These are phyloP conservation scores for Antitype chi DNA, from an alignment of 2,888 invertebrate genomes.

Conservation along the genomic window DNA sequence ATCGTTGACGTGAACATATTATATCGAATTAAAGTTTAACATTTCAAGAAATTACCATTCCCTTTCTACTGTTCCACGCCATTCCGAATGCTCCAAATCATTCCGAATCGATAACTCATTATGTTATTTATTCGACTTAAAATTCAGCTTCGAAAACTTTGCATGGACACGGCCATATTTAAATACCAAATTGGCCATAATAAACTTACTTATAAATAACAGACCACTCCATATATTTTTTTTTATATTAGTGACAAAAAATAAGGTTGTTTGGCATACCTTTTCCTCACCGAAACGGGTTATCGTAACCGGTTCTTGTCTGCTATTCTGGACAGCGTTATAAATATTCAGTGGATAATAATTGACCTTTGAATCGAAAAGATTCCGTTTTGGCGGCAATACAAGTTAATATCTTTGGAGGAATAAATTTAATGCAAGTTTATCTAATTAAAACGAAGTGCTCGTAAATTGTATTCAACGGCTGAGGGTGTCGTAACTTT, in stretches of 20 bases:
- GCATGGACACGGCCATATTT: conserved; percentile 46
- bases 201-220: conserved; percentile 61
- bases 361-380: conserved; percentile 81
- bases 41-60: conserved; percentile 37
- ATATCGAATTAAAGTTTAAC: conserved; percentile 15
- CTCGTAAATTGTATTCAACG: conserved; percentile 50
- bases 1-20: conserved; percentile 40
- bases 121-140: conserved; percentile 46
- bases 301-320: conserved; percentile 77
- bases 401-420: conserved; percentile 45
- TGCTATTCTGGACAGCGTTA: conserved; percentile 79
- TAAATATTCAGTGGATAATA: conserved; percentile 83
- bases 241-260: conserved; percentile 71
- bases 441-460: conserved; percentile 59
- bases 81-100: conserved; percentile 26
- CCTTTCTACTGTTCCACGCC: conserved; percentile 36
- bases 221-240: conserved; percentile 63
- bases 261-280: conserved; percentile 79
- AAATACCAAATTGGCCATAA: conserved; percentile 56
- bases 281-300: conserved; percentile 81
- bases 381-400: conserved; percentile 71
- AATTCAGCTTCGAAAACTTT: conserved; percentile 49
- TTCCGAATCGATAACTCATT: conserved; percentile 44
- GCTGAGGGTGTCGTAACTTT: conserved; percentile 51
- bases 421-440: conserved; percentile 56